Evolutionary conservation across 2,888 invertebrate species (phyloP).

Genomic region (Melolontha melolontha): DNA sequence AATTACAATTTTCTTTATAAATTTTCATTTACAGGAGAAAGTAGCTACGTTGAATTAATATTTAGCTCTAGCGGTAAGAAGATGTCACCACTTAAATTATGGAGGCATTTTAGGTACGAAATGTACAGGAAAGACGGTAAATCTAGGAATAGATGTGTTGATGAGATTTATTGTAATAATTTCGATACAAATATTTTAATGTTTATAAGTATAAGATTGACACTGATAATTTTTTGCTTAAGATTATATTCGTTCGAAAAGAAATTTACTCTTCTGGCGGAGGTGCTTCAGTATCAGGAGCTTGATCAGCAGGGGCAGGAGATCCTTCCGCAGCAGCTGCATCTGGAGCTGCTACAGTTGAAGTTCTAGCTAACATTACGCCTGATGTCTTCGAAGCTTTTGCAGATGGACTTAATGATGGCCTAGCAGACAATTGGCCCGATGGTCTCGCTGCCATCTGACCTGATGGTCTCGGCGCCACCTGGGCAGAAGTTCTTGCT

Average conservation of each 20-base stretch:
- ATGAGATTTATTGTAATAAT: too few species aligned
- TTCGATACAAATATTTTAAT: too few species aligned
- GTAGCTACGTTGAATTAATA: too few species aligned
- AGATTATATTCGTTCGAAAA: not conserved
- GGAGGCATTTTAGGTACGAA: too few species aligned
- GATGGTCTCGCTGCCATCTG: not conserved
- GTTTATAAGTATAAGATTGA: not conserved
- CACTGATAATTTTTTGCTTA: not conserved
- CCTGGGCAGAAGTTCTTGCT: not conserved
- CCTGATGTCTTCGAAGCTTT: not conserved
- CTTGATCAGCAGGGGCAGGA: not conserved
- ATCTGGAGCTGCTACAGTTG: not conserved
- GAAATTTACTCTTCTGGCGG: conserved; percentile 8
- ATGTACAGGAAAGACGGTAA: too few species aligned
- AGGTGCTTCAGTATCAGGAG: not conserved
- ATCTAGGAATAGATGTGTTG: too few species aligned
- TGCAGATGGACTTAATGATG: not conserved
- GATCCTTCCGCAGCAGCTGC: not conserved
- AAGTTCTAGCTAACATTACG: not conserved
- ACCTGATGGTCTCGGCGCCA: not conserved
- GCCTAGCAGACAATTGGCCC: conserved; percentile 1
- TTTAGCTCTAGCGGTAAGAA: too few species aligned
- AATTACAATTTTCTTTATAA: too few species aligned
- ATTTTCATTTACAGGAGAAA: too few species aligned
- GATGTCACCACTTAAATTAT: too few species aligned